These are phyloP conservation scores for Byasa hedistus DNA, from an alignment of 2,888 invertebrate species.

Conservation along the genomic window DNA sequence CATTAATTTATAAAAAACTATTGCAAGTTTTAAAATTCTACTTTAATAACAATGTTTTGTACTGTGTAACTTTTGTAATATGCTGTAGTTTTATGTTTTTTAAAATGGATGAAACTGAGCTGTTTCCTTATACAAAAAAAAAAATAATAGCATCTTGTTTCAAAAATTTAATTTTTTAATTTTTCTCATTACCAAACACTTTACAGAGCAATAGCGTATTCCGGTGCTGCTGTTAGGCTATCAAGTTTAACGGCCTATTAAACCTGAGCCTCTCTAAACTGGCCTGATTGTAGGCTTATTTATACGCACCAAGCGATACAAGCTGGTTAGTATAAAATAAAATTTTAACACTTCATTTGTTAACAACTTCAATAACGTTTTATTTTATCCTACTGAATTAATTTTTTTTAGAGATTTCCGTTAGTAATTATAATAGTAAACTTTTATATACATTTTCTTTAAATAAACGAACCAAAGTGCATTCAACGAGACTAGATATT, in stretches of 20 bases:
- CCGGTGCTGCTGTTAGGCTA: constrained; percentile 62
- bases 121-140: neutral
- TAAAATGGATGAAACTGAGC: neutral
- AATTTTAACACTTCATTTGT: constrained; percentile 15
- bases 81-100: too few relatives aligned
- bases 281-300: constrained; percentile 73
- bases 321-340: constrained; percentile 16
- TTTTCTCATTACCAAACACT: constrained; percentile 70
- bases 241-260: constrained; percentile 74
- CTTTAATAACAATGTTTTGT: too few relatives aligned
- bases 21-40: too few relatives aligned
- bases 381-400: neutral
- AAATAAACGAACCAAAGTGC: neutral
- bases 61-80: too few relatives aligned
- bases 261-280: constrained; percentile 63
- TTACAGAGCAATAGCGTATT: constrained; percentile 61
- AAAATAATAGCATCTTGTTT: neutral
- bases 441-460: neutral
- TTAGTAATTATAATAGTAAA: too few relatives aligned
- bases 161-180: constrained; percentile 12
- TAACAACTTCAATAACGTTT: neutral
- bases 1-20: too few relatives aligned
- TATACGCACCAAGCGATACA: constrained; percentile 39
- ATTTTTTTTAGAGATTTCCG: too few relatives aligned
- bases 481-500: neutral